Evolutionary conservation across 2,113 vertebrate species (phyloP).

Genomic region (Blennius ocellaris): DNA sequence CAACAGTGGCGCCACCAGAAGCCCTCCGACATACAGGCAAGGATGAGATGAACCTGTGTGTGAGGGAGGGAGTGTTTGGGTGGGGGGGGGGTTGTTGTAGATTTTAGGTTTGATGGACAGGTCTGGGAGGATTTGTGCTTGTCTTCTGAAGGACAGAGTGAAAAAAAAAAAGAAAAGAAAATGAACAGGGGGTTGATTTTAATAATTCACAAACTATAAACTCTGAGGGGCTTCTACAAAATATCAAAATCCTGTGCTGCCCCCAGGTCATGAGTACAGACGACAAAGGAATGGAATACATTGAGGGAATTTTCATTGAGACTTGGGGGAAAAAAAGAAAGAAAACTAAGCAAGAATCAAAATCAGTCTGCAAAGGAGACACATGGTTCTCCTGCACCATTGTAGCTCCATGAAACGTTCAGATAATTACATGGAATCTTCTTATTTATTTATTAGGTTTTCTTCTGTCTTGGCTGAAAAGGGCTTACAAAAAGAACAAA

Average conservation of each 20-base stretch:
- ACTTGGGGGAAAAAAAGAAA: no score
- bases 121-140: not conserved
- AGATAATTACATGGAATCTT: no score
- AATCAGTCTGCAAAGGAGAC: no score
- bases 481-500: no score
- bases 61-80: not conserved
- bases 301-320: not conserved
- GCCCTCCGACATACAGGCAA: conserved; percentile 30
- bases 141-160: not conserved
- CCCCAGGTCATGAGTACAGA: conserved; percentile 34
- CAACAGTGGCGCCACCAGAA: conserved; percentile 53
- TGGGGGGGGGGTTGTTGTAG: not conserved
- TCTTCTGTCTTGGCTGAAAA: no score
- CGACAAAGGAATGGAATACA: conserved; percentile 18
- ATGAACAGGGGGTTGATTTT: conserved; percentile 12
- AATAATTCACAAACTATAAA: conserved; percentile 54
- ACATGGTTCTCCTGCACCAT: no score
- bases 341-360: no score
- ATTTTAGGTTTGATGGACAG: conserved; percentile 14
- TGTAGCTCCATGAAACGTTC: no score
- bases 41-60: conserved; percentile 2
- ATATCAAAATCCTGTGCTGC: conserved; percentile 29
- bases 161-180: conserved; percentile 6
- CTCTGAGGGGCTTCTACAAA: conserved; percentile 27
- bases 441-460: no score